phyloP scores from a whole-genome alignment of 2,797 vertebrate genomes.

The Ptychobarbus kaznakovi region DNA sequence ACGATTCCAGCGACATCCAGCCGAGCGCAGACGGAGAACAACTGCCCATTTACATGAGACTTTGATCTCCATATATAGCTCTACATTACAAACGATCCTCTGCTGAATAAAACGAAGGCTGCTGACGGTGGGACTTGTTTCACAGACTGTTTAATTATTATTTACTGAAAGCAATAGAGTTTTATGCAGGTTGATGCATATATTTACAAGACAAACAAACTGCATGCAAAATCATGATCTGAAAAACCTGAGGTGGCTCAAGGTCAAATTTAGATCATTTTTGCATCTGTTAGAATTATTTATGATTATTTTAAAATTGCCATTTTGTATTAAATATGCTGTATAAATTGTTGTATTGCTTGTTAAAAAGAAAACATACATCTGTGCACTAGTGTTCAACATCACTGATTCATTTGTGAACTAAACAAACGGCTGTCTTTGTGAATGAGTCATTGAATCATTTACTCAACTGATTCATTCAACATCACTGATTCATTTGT shows the following conservation, averaged over 20 bases:
- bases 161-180: slow-evolving; percentile 70
- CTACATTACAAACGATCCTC: slow-evolving; percentile 21
- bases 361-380: background rate
- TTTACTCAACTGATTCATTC: background rate
- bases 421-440: background rate
- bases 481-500: background rate
- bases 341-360: background rate
- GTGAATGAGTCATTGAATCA: background rate
- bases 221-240: slow-evolving; percentile 57
- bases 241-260: background rate
- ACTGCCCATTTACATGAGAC: slow-evolving; percentile 79
- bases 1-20: slow-evolving; percentile 52
- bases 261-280: slow-evolving; percentile 5
- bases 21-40: slow-evolving; percentile 64
- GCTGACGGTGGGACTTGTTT: background rate
- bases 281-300: background rate
- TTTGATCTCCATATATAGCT: slow-evolving; percentile 76
- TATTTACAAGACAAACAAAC: slow-evolving; percentile 69
- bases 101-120: slow-evolving; percentile 14
- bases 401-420: background rate
- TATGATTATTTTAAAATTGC: background rate
- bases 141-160: slow-evolving; percentile 64
- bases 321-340: background rate
- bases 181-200: background rate
- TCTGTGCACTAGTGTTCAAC: background rate